Percentiles rank a stretch among this genome's conserved stretches.
Conservation (phyloP, 2,113 vertebrate species). For the Chamaea fasciata region DNA sequence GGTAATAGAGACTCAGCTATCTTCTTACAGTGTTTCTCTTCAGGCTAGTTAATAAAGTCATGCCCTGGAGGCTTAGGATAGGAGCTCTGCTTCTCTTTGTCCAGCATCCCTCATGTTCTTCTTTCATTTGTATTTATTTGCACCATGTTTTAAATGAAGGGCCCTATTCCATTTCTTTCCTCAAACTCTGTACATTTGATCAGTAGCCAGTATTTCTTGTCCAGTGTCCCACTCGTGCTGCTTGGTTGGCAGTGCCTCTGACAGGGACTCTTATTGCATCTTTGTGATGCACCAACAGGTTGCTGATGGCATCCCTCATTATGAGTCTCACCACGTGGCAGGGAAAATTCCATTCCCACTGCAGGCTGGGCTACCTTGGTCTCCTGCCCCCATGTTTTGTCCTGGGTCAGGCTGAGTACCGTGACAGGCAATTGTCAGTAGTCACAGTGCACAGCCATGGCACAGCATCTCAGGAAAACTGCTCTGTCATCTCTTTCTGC, state of each 20-base stretch:
- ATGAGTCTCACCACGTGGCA: neutral
- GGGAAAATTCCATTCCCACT: neutral
- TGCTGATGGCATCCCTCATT: neutral
- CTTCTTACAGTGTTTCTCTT: neutral
- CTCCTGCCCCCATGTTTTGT: neutral
- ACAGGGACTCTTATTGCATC: neutral
- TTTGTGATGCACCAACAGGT: rapidly evolving
- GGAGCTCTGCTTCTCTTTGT: neutral
- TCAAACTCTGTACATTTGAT: neutral
- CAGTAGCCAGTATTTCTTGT: neutral
- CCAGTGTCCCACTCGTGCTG: neutral
- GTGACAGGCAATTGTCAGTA: neutral
- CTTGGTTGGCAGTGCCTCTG: neutral
- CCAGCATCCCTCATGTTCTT: neutral
- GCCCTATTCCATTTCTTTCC: neutral
- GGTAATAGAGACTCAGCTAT: neutral
- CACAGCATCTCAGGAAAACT: neutral
- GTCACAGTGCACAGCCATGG: neutral
- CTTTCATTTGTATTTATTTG: neutral
- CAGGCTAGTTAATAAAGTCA: neutral
- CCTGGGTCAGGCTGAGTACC: neutral
- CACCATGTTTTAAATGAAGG: neutral
- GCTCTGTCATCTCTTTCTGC: neutral
- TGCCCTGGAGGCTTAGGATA: neutral
- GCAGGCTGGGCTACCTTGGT: neutral